Evolutionary conservation across 2,113 vertebrate genomes (phyloP).

Genomic region (Saimiri boliviensis): DNA sequence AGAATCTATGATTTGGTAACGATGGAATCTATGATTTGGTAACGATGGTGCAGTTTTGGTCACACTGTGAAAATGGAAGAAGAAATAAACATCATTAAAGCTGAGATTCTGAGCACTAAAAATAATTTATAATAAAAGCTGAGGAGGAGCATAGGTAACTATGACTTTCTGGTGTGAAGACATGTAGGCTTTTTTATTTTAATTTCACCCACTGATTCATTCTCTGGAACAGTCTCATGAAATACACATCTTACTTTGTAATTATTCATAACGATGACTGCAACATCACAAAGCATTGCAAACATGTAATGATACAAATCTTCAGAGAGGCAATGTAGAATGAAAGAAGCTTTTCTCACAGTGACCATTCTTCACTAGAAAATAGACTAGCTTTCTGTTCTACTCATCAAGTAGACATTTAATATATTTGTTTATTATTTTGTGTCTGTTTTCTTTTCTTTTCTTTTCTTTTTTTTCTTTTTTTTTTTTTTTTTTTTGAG

Average conservation of each 20-base stretch:
- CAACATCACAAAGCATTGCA: background rate
- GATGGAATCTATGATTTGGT: background rate
- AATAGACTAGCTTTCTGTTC: background rate
- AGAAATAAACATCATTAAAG: background rate
- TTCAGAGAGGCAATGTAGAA: background rate
- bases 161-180: background rate
- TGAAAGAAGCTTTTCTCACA: background rate
- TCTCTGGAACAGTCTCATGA: background rate
- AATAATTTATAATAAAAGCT: background rate
- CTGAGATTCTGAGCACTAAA: background rate
- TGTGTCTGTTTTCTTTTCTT: constrained; percentile 10
- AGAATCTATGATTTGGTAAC: background rate
- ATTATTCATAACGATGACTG: background rate
- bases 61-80: background rate
- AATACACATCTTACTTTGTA: background rate
- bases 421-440: background rate
- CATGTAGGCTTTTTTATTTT: background rate
- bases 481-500: too few species aligned
- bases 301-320: background rate
- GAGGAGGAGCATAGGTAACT: background rate
- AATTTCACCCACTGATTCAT: background rate
- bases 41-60: background rate
- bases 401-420: background rate
- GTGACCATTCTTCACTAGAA: background rate
- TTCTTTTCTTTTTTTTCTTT: too few species aligned